A percentile compares a stretch with the other conserved stretches of the same genome.
These are phyloP conservation scores for Myrmophylax atrothorax DNA, from an alignment of 2,113 vertebrate genomes.

Conservation along the genomic window DNA sequence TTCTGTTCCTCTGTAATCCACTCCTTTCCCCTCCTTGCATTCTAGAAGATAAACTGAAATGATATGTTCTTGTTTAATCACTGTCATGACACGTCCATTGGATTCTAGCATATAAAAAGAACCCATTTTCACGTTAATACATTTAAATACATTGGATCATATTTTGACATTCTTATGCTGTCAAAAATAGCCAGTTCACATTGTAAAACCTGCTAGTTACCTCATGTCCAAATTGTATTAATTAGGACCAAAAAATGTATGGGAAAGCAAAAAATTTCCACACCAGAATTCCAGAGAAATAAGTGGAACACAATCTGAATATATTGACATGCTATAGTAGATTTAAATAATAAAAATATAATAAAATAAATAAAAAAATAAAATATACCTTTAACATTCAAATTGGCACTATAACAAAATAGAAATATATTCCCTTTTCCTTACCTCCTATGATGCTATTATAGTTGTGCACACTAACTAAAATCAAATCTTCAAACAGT, in stretches of 20 bases:
- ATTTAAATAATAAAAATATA: background rate
- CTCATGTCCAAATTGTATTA: background rate
- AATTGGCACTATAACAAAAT: background rate
- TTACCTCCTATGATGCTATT: background rate
- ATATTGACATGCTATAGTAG: background rate
- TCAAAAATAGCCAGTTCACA: background rate
- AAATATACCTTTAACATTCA: background rate
- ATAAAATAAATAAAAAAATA: too few species aligned
- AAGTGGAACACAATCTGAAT: background rate
- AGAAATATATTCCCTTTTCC: background rate
- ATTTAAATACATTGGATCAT: background rate
- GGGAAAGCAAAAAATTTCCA: background rate
- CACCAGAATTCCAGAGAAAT: background rate
- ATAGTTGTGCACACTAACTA: background rate
- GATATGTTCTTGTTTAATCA: background rate
- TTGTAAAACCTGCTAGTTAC: background rate
- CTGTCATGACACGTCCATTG: background rate
- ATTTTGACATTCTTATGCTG: background rate
- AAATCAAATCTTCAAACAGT: background rate
- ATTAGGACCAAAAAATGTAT: background rate
- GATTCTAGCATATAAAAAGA: background rate
- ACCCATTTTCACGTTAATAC: background rate
- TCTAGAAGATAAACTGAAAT: conserved; percentile 82
- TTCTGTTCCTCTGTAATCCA: conserved; percentile 85
- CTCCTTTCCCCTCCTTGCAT: conserved; percentile 79